Evolutionary conservation across 2,113 vertebrate genomes (phyloP), one percentile per base, ranked within the genome.

Genomic region (Sinocyclocheilus rhinocerous): DNA sequence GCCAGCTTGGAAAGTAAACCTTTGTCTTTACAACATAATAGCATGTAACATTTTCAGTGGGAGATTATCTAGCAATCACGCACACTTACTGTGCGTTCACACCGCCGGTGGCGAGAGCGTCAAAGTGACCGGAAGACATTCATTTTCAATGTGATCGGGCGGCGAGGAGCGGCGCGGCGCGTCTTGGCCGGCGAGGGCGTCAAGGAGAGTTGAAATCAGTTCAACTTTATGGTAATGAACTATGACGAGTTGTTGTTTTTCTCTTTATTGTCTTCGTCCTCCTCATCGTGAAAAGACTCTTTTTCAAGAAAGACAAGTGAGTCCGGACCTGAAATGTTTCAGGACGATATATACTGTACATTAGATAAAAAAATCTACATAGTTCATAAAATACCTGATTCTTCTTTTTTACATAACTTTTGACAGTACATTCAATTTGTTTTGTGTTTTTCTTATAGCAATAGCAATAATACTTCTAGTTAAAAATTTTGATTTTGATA

Each of bases 251-350:
- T 0, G 93, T 96, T 0, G 92, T 92, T 6, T 98, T 98, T 91
- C 95, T 98, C 76, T 95, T 96, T 83, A 73, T 97, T 0, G 76
- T 97, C 89, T 97, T 97, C 0, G 0, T 92, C n/a, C 0, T 94
- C 26, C 80, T 97, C 87, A 91, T 98, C 0, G 0, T 57, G 59
- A 93, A 92, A 85, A 95, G 95, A 75, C 1, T 97, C 5, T 93
- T 96, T 88, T 92, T 83, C 59, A 83, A 87, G 79, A 93, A 92
- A 88, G 65, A 26, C 55, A 87, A 50, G 94, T 94, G 52, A 86
- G 87, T 73, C 4, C 11, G 36, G 26, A 70, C 22, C 39, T 55
- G 26, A 55, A 77, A 50, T 55, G 7, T 29, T 55, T 55, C 24
- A 20, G n/a, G 24, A 29, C 16, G 29, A 26, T 76, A 50, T 26